Evolutionary conservation across 2,113 vertebrate species (phyloP), one percentile per base, ranked within the genome.

Genomic region (Thomomys bottae): DNA sequence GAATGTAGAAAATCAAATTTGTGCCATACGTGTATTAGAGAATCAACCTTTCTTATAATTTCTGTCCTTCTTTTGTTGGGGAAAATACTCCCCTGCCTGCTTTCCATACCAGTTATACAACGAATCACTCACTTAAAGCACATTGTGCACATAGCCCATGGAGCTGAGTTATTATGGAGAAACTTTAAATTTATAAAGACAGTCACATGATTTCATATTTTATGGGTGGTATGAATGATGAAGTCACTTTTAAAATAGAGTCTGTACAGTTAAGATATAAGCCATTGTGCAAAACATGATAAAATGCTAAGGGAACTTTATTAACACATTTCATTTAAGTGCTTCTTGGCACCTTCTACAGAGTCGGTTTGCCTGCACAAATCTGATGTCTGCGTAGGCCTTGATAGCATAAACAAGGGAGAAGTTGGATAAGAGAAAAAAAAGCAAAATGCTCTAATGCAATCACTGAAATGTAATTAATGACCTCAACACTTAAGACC

Each of bases 341-440:
- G 18, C 0, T 90, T 92, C 94, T 95, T 96, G 76, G 84, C 14
- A 84, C 87, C 70, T 8, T 40, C 2, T 96, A 30, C 70, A n/a
- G 81, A 92, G 42, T 59, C 26, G 26, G 59, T 42, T 70, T 96
- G 73, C 71, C 79, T 94, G 94, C 57, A 38, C 78, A 82, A 40
- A 84, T 80, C 54, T 96, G 84, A 89, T 24, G 28, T 70, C 32
- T 94, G 70, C 24, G 2, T 95, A 94, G 40, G 93, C 83, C 86
- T 96, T 95, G 94, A 34, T 79, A 94, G 86, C 42, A 42, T 86
- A 95, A 96, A 91, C 23, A 94, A 63, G n/a, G 84, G 72, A 84
- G 49, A 96, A 95, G 63, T 72, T 42, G 84, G 77, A 70, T 49
- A 30, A 17, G 34, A 73, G 30, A 64, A 77, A 54, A 11, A 82